These are phyloP conservation scores for Helicoverpa armigera DNA, from an alignment of 1,140 invertebrate genomes.

Conservation along the genomic window DNA sequence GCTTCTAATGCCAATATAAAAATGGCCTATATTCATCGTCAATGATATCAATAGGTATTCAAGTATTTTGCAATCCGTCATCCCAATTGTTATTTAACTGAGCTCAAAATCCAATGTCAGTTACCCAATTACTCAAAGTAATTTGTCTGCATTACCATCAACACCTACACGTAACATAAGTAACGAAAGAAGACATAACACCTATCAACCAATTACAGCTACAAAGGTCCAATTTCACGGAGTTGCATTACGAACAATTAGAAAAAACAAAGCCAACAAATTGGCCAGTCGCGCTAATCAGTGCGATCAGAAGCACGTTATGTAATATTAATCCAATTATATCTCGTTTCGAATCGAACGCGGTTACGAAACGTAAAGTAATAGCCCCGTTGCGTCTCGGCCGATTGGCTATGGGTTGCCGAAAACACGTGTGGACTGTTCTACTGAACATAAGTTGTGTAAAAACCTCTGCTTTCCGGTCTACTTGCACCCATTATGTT, in stretches of 20 bases:
- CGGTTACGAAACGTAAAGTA: constrained; percentile 43
- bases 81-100: no score
- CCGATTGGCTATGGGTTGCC: constrained; percentile 22
- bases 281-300: constrained; percentile 25
- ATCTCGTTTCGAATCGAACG: constrained; percentile 31
- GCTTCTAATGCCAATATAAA: no score
- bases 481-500: constrained; percentile 22
- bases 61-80: no score
- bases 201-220: neutral
- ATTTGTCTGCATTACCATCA: neutral
- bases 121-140: neutral
- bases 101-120: no score
- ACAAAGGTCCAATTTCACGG: constrained; percentile 21
- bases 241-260: constrained; percentile 18
- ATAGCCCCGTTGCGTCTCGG: constrained; percentile 23
- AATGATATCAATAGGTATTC: no score
- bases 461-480: constrained; percentile 42
- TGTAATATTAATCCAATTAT: constrained; percentile 43
- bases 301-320: constrained; percentile 39
- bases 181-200: constrained; percentile 20
- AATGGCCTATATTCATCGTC: no score
- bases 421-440: constrained; percentile 30
- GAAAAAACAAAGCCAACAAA: constrained; percentile 17
- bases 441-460: constrained; percentile 4
- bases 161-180: neutral